Percentiles rank a stretch among this genome's conserved stretches.
phyloP scores from a whole-genome alignment of 1,140 invertebrate species.

The Sarcophaga bullata region DNA sequence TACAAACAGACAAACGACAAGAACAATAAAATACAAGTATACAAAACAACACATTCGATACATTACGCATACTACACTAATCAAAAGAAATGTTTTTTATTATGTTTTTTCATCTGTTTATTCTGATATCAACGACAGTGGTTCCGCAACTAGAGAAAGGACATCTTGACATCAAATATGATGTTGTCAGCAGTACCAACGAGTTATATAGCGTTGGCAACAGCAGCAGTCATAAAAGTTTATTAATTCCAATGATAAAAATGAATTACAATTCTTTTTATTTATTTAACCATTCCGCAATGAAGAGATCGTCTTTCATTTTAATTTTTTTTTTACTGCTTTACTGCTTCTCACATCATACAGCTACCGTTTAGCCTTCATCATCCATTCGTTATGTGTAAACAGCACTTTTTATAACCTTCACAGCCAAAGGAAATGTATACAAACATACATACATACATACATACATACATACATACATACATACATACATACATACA shows the following conservation, averaged over 20 bases:
- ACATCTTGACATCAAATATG: background rate
- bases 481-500: too few species aligned
- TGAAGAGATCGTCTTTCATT: background rate
- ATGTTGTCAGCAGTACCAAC: background rate
- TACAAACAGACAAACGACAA: background rate
- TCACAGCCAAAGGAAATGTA: background rate
- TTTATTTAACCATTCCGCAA: background rate
- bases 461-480: too few species aligned
- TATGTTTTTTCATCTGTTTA: background rate
- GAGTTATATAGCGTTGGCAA: background rate
- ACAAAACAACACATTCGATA: background rate
- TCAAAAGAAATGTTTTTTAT: too few species aligned
- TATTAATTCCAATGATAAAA: constrained; percentile 34
- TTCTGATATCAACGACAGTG: background rate
- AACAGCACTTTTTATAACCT: background rate
- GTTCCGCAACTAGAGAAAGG: background rate
- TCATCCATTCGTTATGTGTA: constrained; percentile 1
- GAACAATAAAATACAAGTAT: background rate
- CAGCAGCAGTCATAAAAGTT: constrained; percentile 35
- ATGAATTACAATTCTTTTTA: constrained; percentile 34
- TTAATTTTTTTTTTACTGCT: constrained; percentile 3
- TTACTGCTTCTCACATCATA: background rate
- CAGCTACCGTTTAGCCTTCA: background rate
- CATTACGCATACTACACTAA: too few species aligned
- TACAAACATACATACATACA: too few species aligned